Percentiles rank a stretch among this genome's conserved stretches.
phyloP scores from a whole-genome alignment of 2,113 vertebrate species.

The Siniperca chuatsi region DNA sequence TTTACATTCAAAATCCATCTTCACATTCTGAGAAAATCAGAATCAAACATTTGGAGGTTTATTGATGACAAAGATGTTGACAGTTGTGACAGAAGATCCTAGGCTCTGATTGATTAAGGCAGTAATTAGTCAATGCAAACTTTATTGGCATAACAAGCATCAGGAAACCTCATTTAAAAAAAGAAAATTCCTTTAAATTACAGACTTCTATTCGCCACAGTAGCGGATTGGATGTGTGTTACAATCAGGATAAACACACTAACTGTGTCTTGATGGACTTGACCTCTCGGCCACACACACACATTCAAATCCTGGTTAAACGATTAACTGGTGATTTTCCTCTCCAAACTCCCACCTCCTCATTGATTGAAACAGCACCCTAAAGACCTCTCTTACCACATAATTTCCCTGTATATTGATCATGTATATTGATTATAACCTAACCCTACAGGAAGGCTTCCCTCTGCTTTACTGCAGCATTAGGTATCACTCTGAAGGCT shows the following conservation, averaged over 20 bases:
- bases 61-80: constrained; percentile 58
- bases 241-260: constrained; percentile 32
- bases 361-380: constrained; percentile 79
- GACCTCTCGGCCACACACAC: constrained; percentile 74
- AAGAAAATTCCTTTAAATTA: neutral
- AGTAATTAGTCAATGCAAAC: constrained; percentile 54
- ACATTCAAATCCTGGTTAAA: constrained; percentile 70
- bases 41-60: constrained; percentile 37
- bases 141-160: constrained; percentile 33
- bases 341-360: constrained; percentile 72
- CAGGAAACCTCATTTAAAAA: constrained; percentile 8
- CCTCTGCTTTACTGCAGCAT: constrained; percentile 40
- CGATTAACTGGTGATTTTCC: constrained; percentile 76
- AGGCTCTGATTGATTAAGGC: constrained; percentile 63
- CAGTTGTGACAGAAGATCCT: constrained; percentile 60
- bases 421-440: constrained; percentile 83
- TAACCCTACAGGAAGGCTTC: constrained; percentile 71
- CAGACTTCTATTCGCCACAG: neutral
- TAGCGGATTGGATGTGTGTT: neutral
- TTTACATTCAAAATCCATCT: constrained; percentile 43
- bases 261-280: constrained; percentile 41
- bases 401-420: constrained; percentile 86
- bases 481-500: constrained; percentile 62
- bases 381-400: constrained; percentile 80
- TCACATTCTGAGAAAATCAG: constrained; percentile 11